Base-by-base conservation (phyloP, 2,888 invertebrate species). In the Oxystoma pomonae region DNA sequence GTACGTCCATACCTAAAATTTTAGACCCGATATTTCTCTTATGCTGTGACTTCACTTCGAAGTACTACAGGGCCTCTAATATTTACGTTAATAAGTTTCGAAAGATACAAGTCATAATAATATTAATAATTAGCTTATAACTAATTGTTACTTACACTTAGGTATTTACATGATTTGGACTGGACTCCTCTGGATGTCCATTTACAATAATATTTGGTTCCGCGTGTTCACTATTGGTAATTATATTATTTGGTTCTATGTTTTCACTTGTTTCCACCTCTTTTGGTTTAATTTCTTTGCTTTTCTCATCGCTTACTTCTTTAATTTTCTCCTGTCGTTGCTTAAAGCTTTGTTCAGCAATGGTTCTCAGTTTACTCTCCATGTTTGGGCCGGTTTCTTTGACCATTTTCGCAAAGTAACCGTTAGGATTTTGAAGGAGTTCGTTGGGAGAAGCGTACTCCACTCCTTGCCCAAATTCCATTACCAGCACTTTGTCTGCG, bases 401-500 rank as follows among this genome's bases (percentile, higher is more conserved):
- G 7, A 81, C 74, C 77, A 81, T 78, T 63, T 74, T 76, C 16
- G 72, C 73, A 57, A 81, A 77, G 59, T 73, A 72, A 9, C 67
- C 73, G 7, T 73, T 69, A 5, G 71, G 67, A 59, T 79, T 75
- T 65, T 76, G 72, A 9, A 81, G 69, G 35, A 80, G 68, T 53
- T 74, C 72, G 69, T 82, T 76, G 0, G 87, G 86, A 20, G 81
- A 78, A 63, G 82, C 85, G 74, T 84, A 85, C 75, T 86, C 81
- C 21, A 77, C 78, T 19, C 83, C 76, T 53, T 74, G 69, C 0
- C 87, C 87, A 19, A 81, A 81, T 70, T 86, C 84, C 74, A 87
- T 79, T 1, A 86, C 86, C 68, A 86, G 73, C 64, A 90, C 86
- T 79, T 87, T 85, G 80, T 92, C 90, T 0, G 90, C 91, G 60